Evolutionary conservation across 2,888 invertebrate species (phyloP).

Genomic region (Brenthis ino): DNA sequence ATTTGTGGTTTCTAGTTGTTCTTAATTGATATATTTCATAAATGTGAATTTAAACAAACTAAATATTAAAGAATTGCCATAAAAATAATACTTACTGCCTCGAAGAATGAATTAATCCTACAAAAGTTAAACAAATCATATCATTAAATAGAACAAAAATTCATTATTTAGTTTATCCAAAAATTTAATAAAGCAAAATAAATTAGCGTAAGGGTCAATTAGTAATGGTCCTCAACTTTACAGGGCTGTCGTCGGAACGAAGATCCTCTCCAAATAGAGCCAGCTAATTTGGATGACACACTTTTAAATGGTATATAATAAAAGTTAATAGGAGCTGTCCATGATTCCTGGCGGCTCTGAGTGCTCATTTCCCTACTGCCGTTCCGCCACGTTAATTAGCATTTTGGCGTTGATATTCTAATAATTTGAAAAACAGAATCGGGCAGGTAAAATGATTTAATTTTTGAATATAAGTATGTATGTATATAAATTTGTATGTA

Average conservation of each 20-base stretch:
- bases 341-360: constrained; percentile 72
- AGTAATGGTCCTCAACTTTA: constrained; percentile 22
- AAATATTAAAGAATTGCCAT: no score
- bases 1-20: no score
- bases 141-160: no score
- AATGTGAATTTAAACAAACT: no score
- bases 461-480: background rate
- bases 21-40: no score
- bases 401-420: constrained; percentile 76
- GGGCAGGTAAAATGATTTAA: constrained; percentile 42
- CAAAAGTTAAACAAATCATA: no score
- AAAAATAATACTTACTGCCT: no score
- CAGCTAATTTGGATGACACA: constrained; percentile 79
- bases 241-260: constrained; percentile 43
- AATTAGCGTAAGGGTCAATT: constrained; percentile 38
- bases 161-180: background rate
- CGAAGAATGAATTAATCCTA: no score
- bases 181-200: constrained; percentile 26
- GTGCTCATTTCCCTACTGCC: constrained; percentile 70
- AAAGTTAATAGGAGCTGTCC: constrained; percentile 77
- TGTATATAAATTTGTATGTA: no score
- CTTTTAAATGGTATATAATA: constrained; percentile 78
- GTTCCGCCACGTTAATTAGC: constrained; percentile 76
- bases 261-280: constrained; percentile 71
- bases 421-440: constrained; percentile 65